These are phyloP conservation scores for Automeris io DNA, from an alignment of 2,888 invertebrate genomes.

Conservation along the genomic window DNA sequence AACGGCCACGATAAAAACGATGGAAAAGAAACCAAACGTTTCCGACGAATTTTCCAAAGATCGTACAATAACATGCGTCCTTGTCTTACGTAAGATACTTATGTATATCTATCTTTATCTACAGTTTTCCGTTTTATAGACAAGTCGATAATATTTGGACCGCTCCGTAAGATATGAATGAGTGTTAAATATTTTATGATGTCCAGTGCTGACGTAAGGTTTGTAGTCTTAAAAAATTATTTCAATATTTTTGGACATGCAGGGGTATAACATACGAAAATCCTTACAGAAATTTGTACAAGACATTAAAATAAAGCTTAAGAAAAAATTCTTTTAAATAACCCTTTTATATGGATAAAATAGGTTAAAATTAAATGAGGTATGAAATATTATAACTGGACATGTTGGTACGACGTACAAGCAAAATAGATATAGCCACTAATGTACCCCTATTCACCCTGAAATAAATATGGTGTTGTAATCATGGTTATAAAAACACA, in stretches of 20 bases:
- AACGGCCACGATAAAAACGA: slow-evolving; percentile 74
- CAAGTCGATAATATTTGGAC: slow-evolving; percentile 72
- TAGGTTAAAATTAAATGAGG: too few species aligned
- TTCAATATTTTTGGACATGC: too few species aligned
- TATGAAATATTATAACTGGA: too few species aligned
- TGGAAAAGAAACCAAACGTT: slow-evolving; percentile 73
- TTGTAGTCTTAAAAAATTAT: slow-evolving; percentile 24
- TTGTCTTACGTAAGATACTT: slow-evolving; percentile 41
- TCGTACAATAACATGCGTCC: slow-evolving; percentile 63
- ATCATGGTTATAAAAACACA: not conserved
- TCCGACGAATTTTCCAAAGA: slow-evolving; percentile 68
- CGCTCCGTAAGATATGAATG: slow-evolving; percentile 62
- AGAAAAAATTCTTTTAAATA: too few species aligned
- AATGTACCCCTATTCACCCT: too few species aligned
- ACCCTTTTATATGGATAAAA: too few species aligned
- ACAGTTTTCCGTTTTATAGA: slow-evolving; percentile 65
- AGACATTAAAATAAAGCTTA: too few species aligned
- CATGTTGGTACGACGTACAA: too few species aligned
- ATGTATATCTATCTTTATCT: slow-evolving; percentile 47
- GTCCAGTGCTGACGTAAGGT: slow-evolving; percentile 54
- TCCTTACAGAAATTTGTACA: too few species aligned
- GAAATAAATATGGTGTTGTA: not conserved
- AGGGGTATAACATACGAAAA: too few species aligned
- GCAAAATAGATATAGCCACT: too few species aligned
- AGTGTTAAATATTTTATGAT: slow-evolving; percentile 73